Evolutionary conservation across 2,888 invertebrate genomes (phyloP), one percentile per base, ranked within the genome.

Genomic region (Isoperla grammatica): DNA sequence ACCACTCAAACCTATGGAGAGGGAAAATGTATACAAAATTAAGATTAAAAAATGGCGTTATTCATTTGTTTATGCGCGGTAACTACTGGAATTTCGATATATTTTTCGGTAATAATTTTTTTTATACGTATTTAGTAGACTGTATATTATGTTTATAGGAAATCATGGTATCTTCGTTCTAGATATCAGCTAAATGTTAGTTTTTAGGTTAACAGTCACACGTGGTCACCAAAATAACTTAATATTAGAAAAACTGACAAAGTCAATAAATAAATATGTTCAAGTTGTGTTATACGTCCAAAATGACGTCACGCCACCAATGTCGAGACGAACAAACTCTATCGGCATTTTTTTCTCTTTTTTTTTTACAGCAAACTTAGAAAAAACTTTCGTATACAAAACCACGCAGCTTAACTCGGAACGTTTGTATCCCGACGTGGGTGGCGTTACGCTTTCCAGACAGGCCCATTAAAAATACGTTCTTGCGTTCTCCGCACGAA

Each of bases 121-220:
- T 50, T 50, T 50, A 50, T 50, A 50, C 29, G 49, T 50, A 50
- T 50, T 50, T 35, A 50, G 49, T 50, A 50, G 49, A 40, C 42
- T 40, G 46, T 50, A 50, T 50, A 35, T 40, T 40, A 40, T 40
- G 42, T 40, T 50, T 50, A 35, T 50, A 50, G 49, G 49, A 50
- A 50, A 50, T 50, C 29, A 15, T 50, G 49, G 11, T 50, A 50
- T 50, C 29, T 23, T 35, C 42, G n/a, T 50, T 50, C 49, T 50
- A 50, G n/a, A 50, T 50, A 50, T 50, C 15, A 50, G 49, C 49
- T 50, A 50, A 13, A 6, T 50, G 20, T 46, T 22, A 46, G 15
- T 45, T 45, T 17, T 9, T 19, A 22, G 4, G 11, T 17, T 46
- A 22, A 12, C 46, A 46, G n/a, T 22, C 46, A 46, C 46, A 20